These are phyloP conservation scores for Leuciscus idus DNA, from an alignment of 2,113 vertebrate genomes.

Conservation along the genomic window DNA sequence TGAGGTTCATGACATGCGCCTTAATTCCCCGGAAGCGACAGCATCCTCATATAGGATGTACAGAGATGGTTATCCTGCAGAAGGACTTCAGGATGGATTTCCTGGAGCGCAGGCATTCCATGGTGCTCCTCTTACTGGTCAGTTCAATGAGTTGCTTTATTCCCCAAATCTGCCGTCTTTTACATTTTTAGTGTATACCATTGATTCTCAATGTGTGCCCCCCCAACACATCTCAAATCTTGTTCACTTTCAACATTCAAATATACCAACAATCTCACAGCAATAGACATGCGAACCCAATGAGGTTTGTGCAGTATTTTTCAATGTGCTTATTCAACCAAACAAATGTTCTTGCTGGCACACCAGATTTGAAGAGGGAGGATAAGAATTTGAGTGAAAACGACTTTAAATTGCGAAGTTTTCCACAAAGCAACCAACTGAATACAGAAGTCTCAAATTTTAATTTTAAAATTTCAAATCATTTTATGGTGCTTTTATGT, in stretches of 20 bases:
- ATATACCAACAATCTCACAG: too few species aligned
- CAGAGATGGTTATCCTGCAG: slow-evolving; percentile 83
- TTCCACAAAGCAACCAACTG: background rate
- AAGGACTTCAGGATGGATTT: slow-evolving; percentile 83
- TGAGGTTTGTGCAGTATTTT: too few species aligned
- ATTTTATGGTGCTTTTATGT: too few species aligned
- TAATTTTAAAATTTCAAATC: too few species aligned
- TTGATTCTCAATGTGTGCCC: background rate
- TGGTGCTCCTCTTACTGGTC: slow-evolving; percentile 90
- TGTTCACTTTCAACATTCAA: too few species aligned
- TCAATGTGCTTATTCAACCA: background rate
- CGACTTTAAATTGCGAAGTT: background rate
- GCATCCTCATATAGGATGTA: slow-evolving; percentile 84
- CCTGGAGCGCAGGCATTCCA: slow-evolving; percentile 87
- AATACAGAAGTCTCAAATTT: background rate
- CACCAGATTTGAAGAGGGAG: background rate
- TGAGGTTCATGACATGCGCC: slow-evolving; percentile 93
- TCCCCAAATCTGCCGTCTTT: background rate
- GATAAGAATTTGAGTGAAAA: background rate
- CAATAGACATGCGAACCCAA: too few species aligned
- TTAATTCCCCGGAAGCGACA: slow-evolving; percentile 78
- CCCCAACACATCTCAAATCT: background rate
- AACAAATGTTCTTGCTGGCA: background rate
- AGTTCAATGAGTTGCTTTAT: background rate
- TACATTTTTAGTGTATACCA: background rate